Evolutionary conservation across 2,888 invertebrate species (phyloP).

Genomic region (Macrosiphum euphorbiae): DNA sequence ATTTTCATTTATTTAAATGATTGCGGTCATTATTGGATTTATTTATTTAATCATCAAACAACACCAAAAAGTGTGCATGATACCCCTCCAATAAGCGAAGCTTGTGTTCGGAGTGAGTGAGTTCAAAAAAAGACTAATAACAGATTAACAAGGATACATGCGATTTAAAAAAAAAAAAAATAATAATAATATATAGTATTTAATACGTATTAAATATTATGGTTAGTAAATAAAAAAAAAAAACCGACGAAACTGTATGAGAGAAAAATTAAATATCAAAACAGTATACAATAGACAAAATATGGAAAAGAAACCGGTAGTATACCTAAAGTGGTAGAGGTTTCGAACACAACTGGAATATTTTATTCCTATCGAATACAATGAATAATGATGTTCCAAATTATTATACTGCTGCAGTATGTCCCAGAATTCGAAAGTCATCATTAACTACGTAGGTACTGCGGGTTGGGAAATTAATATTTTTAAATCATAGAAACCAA

Average conservation of each 20-base stretch:
- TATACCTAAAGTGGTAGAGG: not conserved
- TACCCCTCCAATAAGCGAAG: no score
- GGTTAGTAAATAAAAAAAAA: not conserved
- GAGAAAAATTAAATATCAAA: not conserved
- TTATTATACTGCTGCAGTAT: not conserved
- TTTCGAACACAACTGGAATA: conserved; percentile 18
- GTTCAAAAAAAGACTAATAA: no score
- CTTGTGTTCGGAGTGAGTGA: no score
- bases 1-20: not conserved
- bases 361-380: conserved; percentile 16
- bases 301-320: not conserved
- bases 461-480: not conserved
- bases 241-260: not conserved
- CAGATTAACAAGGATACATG: no score
- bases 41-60: no score
- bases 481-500: not conserved
- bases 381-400: conserved; percentile 13
- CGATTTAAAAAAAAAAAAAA: no score
- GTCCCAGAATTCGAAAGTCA: conserved; percentile 17
- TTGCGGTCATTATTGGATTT: not conserved
- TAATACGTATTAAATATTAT: not conserved
- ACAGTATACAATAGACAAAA: not conserved
- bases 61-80: no score
- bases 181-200: no score
- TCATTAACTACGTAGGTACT: not conserved